Evolutionary conservation across 2,888 invertebrate species (phyloP).

Genomic region (Ophion ventricosus): DNA sequence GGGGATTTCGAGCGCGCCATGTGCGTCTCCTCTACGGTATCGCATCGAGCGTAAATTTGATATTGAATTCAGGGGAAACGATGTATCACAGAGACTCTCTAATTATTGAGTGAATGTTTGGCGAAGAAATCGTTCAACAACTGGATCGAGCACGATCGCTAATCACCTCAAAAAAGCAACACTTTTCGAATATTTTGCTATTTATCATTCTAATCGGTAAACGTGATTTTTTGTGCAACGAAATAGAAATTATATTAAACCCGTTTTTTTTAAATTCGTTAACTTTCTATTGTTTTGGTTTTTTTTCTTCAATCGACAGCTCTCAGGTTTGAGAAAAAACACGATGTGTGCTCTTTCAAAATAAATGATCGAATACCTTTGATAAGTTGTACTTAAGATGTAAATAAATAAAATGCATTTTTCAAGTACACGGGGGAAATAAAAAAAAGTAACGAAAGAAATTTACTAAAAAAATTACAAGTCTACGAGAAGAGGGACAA

Average conservation of each 20-base stretch:
- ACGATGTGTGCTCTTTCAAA: background rate
- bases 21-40: background rate
- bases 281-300: background rate
- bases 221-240: too few species aligned
- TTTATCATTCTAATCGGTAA: too few species aligned
- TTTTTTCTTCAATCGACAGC: too few species aligned
- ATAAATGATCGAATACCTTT: background rate
- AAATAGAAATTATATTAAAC: too few species aligned
- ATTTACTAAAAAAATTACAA: too few species aligned
- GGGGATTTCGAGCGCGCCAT: constrained; percentile 24
- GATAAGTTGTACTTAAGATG: too few species aligned
- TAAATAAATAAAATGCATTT: too few species aligned
- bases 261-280: too few species aligned
- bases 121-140: background rate
- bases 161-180: background rate
- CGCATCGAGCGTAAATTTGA: background rate
- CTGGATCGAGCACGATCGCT: background rate
- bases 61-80: background rate
- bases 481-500: background rate
- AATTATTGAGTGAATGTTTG: background rate
- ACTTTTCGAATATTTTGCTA: background rate
- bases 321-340: too few species aligned
- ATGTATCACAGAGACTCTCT: constrained; percentile 1
- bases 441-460: too few species aligned
- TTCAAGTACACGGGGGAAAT: too few species aligned